phyloP scores from a whole-genome alignment of 1,140 invertebrate genomes.

The Triops longicaudatus region DNA sequence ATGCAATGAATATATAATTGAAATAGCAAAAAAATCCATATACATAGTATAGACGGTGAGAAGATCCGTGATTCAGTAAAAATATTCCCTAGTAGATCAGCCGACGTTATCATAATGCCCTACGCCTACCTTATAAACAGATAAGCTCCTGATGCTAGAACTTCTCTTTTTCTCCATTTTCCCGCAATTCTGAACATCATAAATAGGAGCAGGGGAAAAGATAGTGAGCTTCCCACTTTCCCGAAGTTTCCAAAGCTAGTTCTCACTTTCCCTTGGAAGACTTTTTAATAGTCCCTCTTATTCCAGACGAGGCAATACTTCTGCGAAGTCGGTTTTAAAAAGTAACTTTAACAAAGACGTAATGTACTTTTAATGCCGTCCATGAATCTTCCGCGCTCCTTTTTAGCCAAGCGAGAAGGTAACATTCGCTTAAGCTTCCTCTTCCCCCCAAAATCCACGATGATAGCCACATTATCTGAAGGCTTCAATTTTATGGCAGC shows the following conservation, averaged over 20 bases:
- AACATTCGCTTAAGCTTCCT: background rate
- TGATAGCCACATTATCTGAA: slow-evolving; percentile 7
- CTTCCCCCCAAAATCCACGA: background rate
- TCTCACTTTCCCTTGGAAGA: background rate
- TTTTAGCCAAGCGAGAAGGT: background rate
- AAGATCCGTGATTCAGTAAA: no score
- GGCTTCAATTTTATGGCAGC: background rate
- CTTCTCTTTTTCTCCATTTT: no score
- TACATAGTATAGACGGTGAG: no score
- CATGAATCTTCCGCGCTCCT: background rate
- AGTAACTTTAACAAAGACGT: background rate
- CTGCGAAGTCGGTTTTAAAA: background rate
- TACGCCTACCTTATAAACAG: no score
- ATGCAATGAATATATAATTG: no score
- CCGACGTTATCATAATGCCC: no score
- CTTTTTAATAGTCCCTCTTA: background rate
- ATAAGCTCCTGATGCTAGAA: no score
- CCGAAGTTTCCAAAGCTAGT: background rate
- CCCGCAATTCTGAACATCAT: background rate
- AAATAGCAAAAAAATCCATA: no score
- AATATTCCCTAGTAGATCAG: no score
- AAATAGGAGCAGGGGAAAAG: background rate
- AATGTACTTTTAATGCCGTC: background rate
- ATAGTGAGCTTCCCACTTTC: background rate
- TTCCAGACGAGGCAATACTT: background rate